Evolutionary conservation across 1,140 invertebrate genomes (phyloP), one percentile per base, ranked within the genome.

Genomic region (Rhyacophila brunnea): DNA sequence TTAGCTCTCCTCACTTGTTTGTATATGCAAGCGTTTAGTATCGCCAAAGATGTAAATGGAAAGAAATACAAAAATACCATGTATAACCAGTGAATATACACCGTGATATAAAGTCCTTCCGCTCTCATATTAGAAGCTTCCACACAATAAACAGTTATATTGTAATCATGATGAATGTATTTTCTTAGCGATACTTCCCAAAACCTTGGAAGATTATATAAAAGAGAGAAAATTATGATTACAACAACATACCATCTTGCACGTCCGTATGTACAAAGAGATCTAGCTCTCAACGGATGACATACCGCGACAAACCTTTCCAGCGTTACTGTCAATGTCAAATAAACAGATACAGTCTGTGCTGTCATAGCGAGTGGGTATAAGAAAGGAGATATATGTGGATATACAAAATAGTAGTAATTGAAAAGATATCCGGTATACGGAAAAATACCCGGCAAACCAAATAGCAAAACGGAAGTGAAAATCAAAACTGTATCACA

Each of bases 231-330:
- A 28, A 90, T 71, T 0, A 90, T 86, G 57, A 96, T 93, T n/a
- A 84, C 78, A 1, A 92, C 72, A 6, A 96, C 91, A 67, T 93
- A 94, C 59, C 90, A 82, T 34, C 91, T 83, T 3, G 95, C 93
- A 34, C 95, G 81, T 1, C 91, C 87, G 67, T 94, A 94, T 0
- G 94, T 98, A 74, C 95, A 98, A 44, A 96, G 83, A 0, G 89
- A 89, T 42, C 92, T 82, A 0, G 94, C 93, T 58, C 85, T 83
- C 6, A 98, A 78, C 0, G 95, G 95, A 74, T 96, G 92, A 70
- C 95, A 98, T 0, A 99, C 96, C 1, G 95, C 96, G 36, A 98
- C 91, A 78, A 95, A 98, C 43, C 96, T 83, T 74, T 99, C 96
- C 64, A 97, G 82, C 0, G 96, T 98, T 35, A 98, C 96, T 1